Evolutionary conservation across 2,797 vertebrate genomes (phyloP).

Genomic region (Manis javanica): DNA sequence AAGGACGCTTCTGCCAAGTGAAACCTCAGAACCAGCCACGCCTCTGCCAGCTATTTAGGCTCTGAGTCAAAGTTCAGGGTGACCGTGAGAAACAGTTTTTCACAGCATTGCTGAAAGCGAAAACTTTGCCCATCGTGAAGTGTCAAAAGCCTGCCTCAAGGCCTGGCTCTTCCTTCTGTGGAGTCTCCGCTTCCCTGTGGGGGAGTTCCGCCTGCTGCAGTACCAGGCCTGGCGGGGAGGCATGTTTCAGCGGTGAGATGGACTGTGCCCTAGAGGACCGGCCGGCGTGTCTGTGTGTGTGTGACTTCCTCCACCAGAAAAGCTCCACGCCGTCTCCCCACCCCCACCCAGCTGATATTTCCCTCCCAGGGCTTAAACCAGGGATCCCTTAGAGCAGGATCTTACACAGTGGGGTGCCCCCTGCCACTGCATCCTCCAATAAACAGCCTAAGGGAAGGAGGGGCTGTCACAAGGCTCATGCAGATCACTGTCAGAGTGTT

Average conservation of each 20-base stretch:
- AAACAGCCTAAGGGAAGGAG: background rate
- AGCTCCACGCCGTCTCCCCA: background rate
- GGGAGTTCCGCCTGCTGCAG: background rate
- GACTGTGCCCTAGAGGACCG: background rate
- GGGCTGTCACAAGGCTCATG: no score
- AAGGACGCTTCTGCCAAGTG: background rate
- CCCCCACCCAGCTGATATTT: background rate
- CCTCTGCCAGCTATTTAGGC: background rate
- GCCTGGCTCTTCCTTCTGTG: background rate
- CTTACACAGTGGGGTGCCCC: background rate
- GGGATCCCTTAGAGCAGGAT: no score
- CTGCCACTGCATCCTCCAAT: no score
- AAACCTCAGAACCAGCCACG: background rate
- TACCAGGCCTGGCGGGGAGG: background rate
- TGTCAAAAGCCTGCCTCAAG: background rate
- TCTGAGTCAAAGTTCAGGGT: constrained; percentile 2
- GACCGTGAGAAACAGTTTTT: background rate
- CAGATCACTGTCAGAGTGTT: background rate
- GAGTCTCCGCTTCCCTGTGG: background rate
- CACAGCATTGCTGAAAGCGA: background rate
- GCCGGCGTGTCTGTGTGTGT: background rate
- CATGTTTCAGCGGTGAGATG: background rate
- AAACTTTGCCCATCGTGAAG: background rate
- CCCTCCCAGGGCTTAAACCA: background rate
- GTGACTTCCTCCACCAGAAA: background rate